Evolutionary conservation across 2,888 invertebrate genomes (phyloP), one percentile per base, ranked within the genome.

Genomic region (Bombyx huttoni): DNA sequence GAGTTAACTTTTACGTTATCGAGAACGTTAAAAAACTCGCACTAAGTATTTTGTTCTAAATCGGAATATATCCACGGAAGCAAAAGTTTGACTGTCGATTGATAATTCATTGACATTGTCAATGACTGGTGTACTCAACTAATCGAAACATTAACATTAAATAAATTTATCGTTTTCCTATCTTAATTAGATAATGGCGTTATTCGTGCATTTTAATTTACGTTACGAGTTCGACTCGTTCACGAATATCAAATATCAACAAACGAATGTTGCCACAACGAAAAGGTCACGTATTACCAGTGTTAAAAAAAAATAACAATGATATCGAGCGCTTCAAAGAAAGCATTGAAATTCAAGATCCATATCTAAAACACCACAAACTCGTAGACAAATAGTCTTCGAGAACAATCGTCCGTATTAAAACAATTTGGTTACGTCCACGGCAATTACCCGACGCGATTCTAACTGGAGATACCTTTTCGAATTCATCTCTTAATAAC

Each of bases 401-500:
- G 69, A 78, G 82, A 86, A 85, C 85, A 85, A 85, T 86, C 83
- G 81, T 81, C 75, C 73, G 77, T 76, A 82, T 76, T 77, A 78
- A 86, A 87, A 85, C 83, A 86, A 86, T 87, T 87, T 84, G 75
- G 83, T 76, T 73, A 68, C 77, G 77, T 75, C 76, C 70, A 75
- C 68, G 72, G 80, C 85, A 86, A 86, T 86, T 86, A 86, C 80
- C 70, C 75, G 77, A 78, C 73, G 75, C 78, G 87, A 86, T 85
- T 67, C 67, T 63, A 73, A 65, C 69, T 60, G 60, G 61, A 73
- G 86, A 86, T 87, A 82, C 53, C 69, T 72, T 74, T 74, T 66
- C 67, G 69, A 79, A 78, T 80, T 75, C 78, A 84, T 81, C 85
- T 83, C 81, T 81, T 85, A 85, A 85, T 84, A 85, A 83, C 79